Percentiles rank a stretch among this genome's conserved stretches.
These are phyloP conservation scores for Lasaia peninsularis DNA, from an alignment of 1,140 invertebrate species.

Conservation along the genomic window DNA sequence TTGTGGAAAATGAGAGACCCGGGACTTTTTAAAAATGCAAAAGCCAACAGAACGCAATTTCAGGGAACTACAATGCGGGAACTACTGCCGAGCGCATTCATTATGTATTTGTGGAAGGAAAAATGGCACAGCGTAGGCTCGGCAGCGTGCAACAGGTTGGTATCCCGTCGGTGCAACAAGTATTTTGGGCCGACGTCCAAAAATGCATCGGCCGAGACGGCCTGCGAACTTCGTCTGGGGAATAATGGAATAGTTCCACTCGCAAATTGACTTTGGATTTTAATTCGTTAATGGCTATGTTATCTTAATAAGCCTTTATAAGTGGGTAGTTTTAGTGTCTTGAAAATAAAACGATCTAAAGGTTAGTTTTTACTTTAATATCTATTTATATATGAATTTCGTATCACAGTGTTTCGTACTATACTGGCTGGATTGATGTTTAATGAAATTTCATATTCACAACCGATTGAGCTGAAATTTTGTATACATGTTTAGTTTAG, in stretches of 20 bases:
- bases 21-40: conserved; percentile 53
- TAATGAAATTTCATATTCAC: no score
- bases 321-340: neutral
- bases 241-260: conserved; percentile 30
- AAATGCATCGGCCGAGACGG: conserved; percentile 60
- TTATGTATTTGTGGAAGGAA: conserved; percentile 67
- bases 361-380: no score
- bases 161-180: conserved; percentile 56
- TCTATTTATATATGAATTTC: no score
- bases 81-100: conserved; percentile 56
- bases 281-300: conserved; percentile 35
- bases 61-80: conserved; percentile 47
- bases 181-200: conserved; percentile 67
- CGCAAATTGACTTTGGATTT: conserved; percentile 38
- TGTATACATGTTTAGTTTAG: no score
- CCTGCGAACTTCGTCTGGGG: conserved; percentile 33
- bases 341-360: neutral
- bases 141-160: conserved; percentile 54
- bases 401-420: no score
- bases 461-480: no score
- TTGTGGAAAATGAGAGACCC: conserved; percentile 23
- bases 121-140: conserved; percentile 58
- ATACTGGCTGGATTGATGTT: no score
- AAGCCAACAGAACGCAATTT: conserved; percentile 41
- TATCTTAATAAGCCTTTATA: neutral